A percentile compares a stretch with the other conserved stretches of the same genome.
Evolutionary conservation across 35 echinoderm and acorn worm species (phyloP).

Genomic region (Stichopus chloronotus): DNA sequence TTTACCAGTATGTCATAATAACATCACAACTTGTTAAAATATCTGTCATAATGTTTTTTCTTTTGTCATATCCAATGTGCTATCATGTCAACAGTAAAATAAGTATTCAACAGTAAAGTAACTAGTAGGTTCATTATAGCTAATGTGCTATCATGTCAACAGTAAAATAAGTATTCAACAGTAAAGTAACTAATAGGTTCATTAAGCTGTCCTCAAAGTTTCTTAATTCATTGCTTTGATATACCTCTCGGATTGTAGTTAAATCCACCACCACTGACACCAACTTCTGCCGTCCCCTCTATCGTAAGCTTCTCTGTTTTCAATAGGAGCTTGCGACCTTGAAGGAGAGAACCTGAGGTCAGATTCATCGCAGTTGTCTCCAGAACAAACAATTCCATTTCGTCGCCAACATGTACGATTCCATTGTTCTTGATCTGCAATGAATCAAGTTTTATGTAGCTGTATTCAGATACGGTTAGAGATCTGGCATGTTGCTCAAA

Average conservation of each 20-base stretch:
- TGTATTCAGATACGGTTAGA: neutral
- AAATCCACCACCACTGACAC: conserved; percentile 60
- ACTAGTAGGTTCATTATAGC: too few species aligned
- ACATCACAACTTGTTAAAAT: too few species aligned
- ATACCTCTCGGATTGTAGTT: conserved; percentile 62
- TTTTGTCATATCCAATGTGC: too few species aligned
- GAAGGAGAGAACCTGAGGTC: conserved; percentile 14
- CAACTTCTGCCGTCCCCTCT: conserved; percentile 58
- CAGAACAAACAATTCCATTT: conserved; percentile 34
- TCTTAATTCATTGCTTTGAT: neutral
- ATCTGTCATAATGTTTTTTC: too few species aligned
- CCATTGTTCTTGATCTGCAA: conserved; percentile 46
- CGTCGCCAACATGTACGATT: conserved; percentile 38
- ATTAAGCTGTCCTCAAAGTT: too few species aligned
- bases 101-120: too few species aligned
- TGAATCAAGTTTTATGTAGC: conserved; percentile 12
- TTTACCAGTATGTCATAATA: too few species aligned
- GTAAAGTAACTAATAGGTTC: too few species aligned
- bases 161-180: too few species aligned
- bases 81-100: too few species aligned
- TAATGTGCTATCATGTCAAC: too few species aligned
- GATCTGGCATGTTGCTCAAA: conserved; percentile 31
- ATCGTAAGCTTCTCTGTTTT: conserved; percentile 44
- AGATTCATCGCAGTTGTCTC: conserved; percentile 33
- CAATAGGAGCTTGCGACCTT: conserved; percentile 48